These are phyloP conservation scores for Lycopodina hypogea DNA, from an alignment of 37 sponge, comb jelly and placozoan genomes.

Conservation along the genomic window DNA sequence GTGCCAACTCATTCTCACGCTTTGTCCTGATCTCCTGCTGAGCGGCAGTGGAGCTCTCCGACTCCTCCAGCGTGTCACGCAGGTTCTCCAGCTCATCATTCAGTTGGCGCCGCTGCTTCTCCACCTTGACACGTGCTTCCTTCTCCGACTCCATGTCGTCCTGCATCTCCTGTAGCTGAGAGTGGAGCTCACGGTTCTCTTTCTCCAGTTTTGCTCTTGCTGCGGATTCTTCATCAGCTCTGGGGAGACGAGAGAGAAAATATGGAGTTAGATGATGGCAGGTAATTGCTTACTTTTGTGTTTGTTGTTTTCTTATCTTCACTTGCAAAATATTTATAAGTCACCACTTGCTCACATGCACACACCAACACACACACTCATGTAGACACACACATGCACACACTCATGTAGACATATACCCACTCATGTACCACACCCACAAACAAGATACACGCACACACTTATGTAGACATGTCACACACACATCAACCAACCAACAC, in stretches of 20 bases:
- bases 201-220: slow-evolving; percentile 83
- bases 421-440: no score
- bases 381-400: not conserved
- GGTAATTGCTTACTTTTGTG: no score
- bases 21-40: slow-evolving; percentile 80
- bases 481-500: no score
- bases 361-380: no score
- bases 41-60: slow-evolving; percentile 64
- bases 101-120: slow-evolving; percentile 66
- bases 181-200: slow-evolving; percentile 79
- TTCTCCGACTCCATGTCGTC: slow-evolving; percentile 94
- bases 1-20: slow-evolving; percentile 82
- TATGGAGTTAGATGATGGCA: not conserved
- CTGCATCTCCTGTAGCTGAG: slow-evolving; percentile 76
- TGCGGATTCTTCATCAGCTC: slow-evolving; percentile 84
- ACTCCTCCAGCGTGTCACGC: slow-evolving; percentile 73
- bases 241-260: slow-evolving; percentile 20
- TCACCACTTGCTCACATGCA: no score
- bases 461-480: no score
- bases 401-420: no score
- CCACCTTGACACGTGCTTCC: slow-evolving; percentile 63
- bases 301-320: no score
- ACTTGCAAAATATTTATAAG: no score
- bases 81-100: slow-evolving; percentile 86
- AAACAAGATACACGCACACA: no score